Percentiles rank a stretch among this genome's conserved stretches.
phyloP scores from a whole-genome alignment of 2,888 invertebrate genomes.

The Steromphala cineraria region DNA sequence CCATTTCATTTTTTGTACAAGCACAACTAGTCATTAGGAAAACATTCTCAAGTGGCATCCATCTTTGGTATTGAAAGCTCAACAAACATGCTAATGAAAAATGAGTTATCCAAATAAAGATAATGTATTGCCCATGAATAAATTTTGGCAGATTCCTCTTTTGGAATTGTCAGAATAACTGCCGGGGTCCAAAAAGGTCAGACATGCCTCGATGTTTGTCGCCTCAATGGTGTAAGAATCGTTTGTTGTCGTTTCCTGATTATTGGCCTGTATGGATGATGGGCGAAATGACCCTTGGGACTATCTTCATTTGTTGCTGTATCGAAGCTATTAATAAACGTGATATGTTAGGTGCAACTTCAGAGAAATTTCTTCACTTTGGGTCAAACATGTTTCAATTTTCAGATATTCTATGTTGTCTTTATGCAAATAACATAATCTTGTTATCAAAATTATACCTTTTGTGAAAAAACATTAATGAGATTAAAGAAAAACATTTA shows the following conservation, averaged over 20 bases:
- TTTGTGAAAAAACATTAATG: too few relatives aligned
- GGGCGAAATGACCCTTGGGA: background rate
- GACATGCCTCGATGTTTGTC: background rate
- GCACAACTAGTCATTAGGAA: background rate
- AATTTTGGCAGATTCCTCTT: background rate
- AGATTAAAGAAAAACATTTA: too few relatives aligned
- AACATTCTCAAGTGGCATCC: background rate
- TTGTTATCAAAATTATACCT: too few relatives aligned
- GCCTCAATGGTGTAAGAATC: background rate
- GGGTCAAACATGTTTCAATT: background rate
- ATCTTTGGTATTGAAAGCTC: background rate
- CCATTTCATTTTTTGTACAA: too few relatives aligned
- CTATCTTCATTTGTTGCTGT: background rate
- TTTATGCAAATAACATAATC: too few relatives aligned
- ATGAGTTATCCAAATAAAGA: background rate
- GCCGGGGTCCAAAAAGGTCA: background rate
- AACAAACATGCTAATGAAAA: conserved; percentile 6
- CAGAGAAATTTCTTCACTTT: background rate
- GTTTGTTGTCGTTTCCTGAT: background rate
- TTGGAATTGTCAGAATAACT: background rate
- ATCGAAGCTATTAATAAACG: background rate
- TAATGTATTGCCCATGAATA: conserved; percentile 8
- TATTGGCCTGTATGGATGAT: background rate
- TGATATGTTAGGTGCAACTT: background rate
- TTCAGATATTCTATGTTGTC: too few relatives aligned